Evolutionary conservation across 2,797 vertebrate genomes (phyloP), one percentile per base, ranked within the genome.

Genomic region (Miichthys miiuy): DNA sequence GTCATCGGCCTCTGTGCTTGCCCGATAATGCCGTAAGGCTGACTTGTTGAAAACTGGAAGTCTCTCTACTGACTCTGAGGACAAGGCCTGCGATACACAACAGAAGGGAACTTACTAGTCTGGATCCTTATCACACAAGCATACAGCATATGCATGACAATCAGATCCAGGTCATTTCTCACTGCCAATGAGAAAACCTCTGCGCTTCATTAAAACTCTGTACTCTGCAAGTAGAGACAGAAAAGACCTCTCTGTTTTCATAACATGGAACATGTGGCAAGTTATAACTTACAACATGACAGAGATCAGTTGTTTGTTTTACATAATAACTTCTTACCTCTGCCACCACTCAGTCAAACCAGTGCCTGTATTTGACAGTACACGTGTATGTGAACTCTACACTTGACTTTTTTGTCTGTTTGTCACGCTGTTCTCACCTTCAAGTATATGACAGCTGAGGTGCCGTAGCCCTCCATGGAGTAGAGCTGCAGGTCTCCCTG

Each of bases 41-140:
- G 98, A 99, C 87, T 97, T 98, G 92, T 99, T 99, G 93, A 99
- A 99, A 80, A 99, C 97, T 0, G 98, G 98, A 46, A 99, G 96
- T 82, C 98, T 96, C 91, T 99, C 98, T 85, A 99, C 51, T 0
- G 98, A 99, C 62, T 99, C 97, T 10, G 97, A 95, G 57, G 98
- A 99, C 83, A 99, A 87, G 4, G 98, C 98, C 98, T 99, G 74
- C 38, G 25, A 88, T 60, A 21, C 14, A 54, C 46, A 16, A 9
- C 16, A 79, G 63, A 76, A 21, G 30, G 55, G 25, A 68, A 62
- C 27, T 16, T 5, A 63, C 82, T 70, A 80, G 41, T 74, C 5
- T 48, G 54, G 34, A 47, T 38, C 25, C 30, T 60, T n/a, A 51
- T 77, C 9, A 72, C 47, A 41, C 17, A 38, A 47, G 18, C 44